Evolutionary conservation across 53 echinoderm and acorn worm genomes (phyloP).

Genomic region (Paelopatides confundens): DNA sequence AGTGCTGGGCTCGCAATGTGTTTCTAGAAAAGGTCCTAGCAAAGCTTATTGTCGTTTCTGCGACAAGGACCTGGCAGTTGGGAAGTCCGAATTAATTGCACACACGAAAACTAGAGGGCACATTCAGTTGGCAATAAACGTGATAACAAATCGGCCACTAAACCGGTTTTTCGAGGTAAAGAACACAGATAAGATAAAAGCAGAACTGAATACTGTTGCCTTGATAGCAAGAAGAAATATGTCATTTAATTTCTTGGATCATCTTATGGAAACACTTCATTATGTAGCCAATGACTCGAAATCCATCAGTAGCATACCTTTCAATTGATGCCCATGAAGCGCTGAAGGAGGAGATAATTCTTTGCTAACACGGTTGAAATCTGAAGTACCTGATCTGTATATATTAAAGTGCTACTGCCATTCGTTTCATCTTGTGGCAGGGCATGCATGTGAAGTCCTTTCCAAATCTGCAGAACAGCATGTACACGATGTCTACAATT

Average conservation of each 20-base stretch:
- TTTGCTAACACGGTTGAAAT: conserved; percentile 9
- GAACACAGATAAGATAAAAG: background rate
- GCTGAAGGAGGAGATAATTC: conserved; percentile 41
- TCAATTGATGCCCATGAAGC: conserved; percentile 35
- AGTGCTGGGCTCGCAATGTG: conserved; percentile 40
- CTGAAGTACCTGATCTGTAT: conserved; percentile 11
- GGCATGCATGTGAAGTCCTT: background rate
- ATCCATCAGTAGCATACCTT: conserved; percentile 3
- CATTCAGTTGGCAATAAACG: background rate
- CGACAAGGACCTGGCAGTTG: background rate
- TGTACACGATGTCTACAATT: conserved; percentile 42
- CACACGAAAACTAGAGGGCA: conserved; percentile 12
- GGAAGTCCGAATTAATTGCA: conserved; percentile 35
- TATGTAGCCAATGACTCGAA: background rate
- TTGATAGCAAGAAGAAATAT: conserved; percentile 24
- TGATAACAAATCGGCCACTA: background rate
- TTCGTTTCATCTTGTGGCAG: conserved; percentile 40
- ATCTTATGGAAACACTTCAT: conserved; percentile 24
- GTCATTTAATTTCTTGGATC: background rate
- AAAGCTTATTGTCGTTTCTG: conserved; percentile 40
- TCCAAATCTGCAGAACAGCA: conserved; percentile 29
- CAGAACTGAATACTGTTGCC: conserved; percentile 27
- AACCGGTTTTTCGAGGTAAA: background rate
- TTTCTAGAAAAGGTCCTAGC: conserved; percentile 4
- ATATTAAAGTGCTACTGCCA: conserved; percentile 39